These are phyloP conservation scores for Drosophila mauritiana DNA, from an alignment of 1,140 invertebrate genomes.

Conservation along the genomic window DNA sequence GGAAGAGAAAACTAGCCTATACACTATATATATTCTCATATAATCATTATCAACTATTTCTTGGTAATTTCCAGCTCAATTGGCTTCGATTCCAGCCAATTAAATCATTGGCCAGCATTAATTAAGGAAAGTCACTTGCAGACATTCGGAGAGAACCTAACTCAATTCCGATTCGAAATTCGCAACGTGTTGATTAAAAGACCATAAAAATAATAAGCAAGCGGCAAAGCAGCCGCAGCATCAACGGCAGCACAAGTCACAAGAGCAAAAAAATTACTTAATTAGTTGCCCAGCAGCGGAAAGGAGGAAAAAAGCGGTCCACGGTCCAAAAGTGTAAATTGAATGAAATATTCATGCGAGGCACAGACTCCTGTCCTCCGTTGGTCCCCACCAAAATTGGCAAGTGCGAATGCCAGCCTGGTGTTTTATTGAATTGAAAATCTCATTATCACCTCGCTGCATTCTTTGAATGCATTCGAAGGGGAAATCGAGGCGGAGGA, in stretches of 20 bases:
- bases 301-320: constrained; percentile 24
- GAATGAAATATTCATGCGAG: constrained; percentile 82
- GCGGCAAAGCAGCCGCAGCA: constrained; percentile 20
- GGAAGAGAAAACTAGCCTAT: background rate
- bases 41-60: background rate
- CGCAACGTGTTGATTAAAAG: constrained; percentile 70
- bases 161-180: constrained; percentile 42
- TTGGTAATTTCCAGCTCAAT: constrained; percentile 61
- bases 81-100: constrained; percentile 41
- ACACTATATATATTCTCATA: background rate
- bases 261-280: constrained; percentile 74
- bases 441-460: constrained; percentile 80
- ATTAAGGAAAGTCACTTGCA: constrained; percentile 74
- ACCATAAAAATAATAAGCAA: constrained; percentile 59
- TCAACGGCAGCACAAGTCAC: constrained; percentile 48
- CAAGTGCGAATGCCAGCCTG: constrained; percentile 56
- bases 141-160: constrained; percentile 19
- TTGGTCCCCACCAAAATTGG: constrained; percentile 60
- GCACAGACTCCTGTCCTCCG: constrained; percentile 8
- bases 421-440: constrained; percentile 79
- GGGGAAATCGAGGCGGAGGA: background rate
- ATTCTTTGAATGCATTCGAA: constrained; percentile 77
- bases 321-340: constrained; percentile 70
- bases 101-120: constrained; percentile 65
- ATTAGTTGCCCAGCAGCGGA: constrained; percentile 55